These are phyloP conservation scores for Oegoconia quadripuncta DNA, from an alignment of 2,888 invertebrate genomes.

Conservation along the genomic window DNA sequence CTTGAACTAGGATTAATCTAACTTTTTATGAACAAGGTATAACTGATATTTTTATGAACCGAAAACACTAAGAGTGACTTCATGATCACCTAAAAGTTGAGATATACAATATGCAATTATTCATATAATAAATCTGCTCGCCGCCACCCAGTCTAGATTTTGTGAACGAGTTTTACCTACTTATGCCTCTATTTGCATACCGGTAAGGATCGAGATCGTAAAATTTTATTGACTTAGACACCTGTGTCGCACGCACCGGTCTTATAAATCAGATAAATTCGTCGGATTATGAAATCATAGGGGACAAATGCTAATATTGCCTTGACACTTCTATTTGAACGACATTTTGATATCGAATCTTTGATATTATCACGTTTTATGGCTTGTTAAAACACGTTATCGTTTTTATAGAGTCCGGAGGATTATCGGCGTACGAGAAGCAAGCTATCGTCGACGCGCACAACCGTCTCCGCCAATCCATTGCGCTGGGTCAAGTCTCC, in stretches of 20 bases:
- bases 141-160: slow-evolving; percentile 72
- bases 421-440: slow-evolving; percentile 85
- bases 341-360: slow-evolving; percentile 14
- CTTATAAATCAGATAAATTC: slow-evolving; percentile 57
- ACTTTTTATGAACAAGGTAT: too few relatives aligned
- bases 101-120: slow-evolving; percentile 25
- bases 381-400: background rate
- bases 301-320: slow-evolving; percentile 29
- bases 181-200: slow-evolving; percentile 58
- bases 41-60: too few relatives aligned
- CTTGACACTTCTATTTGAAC: slow-evolving; percentile 34
- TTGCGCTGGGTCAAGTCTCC: slow-evolving; percentile 87
- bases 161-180: slow-evolving; percentile 45
- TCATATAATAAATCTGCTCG: slow-evolving; percentile 39
- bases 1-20: too few relatives aligned
- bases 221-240: slow-evolving; percentile 70
- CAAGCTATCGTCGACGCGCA: slow-evolving; percentile 88
- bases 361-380: background rate
- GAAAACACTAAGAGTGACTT: slow-evolving; percentile 8
- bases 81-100: background rate
- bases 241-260: slow-evolving; percentile 59
- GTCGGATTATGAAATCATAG: slow-evolving; percentile 45
- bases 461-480: slow-evolving; percentile 87
- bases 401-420: slow-evolving; percentile 77
- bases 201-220: slow-evolving; percentile 58